These are phyloP conservation scores for Willowsia nigromaculata DNA, from an alignment of 2,888 invertebrate genomes.

Conservation along the genomic window DNA sequence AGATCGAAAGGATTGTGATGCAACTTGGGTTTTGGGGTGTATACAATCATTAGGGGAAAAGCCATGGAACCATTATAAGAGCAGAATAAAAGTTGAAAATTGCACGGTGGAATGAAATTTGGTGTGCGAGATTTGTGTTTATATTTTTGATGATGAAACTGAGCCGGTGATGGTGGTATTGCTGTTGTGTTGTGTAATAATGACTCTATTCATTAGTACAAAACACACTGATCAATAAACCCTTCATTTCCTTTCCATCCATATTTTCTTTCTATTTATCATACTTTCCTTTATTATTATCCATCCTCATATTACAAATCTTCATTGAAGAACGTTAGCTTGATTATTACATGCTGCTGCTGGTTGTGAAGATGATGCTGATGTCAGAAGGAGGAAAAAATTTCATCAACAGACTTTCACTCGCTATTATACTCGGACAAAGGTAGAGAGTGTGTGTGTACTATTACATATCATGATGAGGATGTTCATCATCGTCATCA, in stretches of 20 bases:
- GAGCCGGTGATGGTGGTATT: not conserved
- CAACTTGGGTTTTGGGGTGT: too few relatives aligned
- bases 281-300: not conserved
- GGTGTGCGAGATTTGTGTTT: too few relatives aligned
- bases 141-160: too few relatives aligned
- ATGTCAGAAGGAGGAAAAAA: not conserved
- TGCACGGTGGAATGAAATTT: too few relatives aligned
- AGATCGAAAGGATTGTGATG: not conserved
- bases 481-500: not conserved
- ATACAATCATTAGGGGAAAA: too few relatives aligned
- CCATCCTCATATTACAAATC: not conserved
- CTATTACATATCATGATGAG: not conserved
- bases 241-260: not conserved
- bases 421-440: not conserved
- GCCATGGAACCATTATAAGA: too few relatives aligned
- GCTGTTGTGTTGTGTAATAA: not conserved
- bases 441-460: not conserved
- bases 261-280: not conserved
- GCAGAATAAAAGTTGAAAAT: too few relatives aligned
- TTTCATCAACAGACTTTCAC: not conserved
- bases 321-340: not conserved
- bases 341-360: not conserved
- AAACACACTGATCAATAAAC: not conserved
- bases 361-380: not conserved
- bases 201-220: not conserved